These are phyloP conservation scores for Nyctereutes procyonoides DNA, from an alignment of 2,113 vertebrate genomes.

Conservation along the genomic window DNA sequence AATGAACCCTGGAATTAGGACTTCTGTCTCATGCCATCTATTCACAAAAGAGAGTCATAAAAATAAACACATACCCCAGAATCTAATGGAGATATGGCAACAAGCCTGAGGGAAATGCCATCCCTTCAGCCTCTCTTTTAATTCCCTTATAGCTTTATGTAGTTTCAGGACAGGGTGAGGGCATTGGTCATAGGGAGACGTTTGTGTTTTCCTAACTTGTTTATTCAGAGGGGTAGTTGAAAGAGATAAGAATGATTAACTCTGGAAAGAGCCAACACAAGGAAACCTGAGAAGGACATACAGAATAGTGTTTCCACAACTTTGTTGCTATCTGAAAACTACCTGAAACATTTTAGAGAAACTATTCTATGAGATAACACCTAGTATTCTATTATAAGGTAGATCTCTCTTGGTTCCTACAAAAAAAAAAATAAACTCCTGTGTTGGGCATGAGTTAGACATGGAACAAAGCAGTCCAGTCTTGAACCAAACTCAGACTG, in stretches of 20 bases:
- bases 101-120: conserved; percentile 51
- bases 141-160: conserved; percentile 63
- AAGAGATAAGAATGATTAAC: conserved; percentile 10
- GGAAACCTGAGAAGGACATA: neutral
- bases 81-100: conserved; percentile 54
- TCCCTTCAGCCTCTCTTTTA: conserved; percentile 22
- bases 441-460: neutral
- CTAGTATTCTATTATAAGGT: neutral
- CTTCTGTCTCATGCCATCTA: conserved; percentile 56
- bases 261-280: neutral
- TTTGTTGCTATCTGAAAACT: neutral
- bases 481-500: neutral
- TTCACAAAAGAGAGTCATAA: conserved; percentile 46
- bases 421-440: neutral
- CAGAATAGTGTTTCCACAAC: neutral
- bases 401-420: neutral
- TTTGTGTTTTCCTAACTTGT: conserved; percentile 55
- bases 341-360: neutral
- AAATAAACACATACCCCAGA: conserved; percentile 67
- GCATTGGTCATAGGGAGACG: neutral
- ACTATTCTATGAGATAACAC: neutral
- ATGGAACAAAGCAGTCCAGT: neutral
- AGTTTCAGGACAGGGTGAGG: neutral
- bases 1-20: conserved; percentile 68
- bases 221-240: conserved; percentile 49